Evolutionary conservation across 2,113 vertebrate genomes (phyloP).

Genomic region (Lonchura striata): DNA sequence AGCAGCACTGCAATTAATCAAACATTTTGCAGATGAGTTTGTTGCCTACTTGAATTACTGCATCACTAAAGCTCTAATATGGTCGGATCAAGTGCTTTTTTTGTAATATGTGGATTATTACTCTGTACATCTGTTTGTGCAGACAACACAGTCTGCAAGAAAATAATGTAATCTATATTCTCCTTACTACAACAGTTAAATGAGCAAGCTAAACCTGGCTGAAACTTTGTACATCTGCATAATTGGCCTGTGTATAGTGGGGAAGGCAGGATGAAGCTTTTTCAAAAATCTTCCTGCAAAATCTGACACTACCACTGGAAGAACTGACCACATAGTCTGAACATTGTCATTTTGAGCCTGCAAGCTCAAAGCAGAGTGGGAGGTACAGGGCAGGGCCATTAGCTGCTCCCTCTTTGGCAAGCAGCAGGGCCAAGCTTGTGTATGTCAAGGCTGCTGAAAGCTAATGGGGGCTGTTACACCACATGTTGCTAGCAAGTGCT

Average conservation of each 20-base stretch:
- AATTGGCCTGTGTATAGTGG: fast-evolving
- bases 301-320: neutral
- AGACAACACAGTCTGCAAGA: neutral
- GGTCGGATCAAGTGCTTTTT: neutral
- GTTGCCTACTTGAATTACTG: neutral
- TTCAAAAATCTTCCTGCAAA: neutral
- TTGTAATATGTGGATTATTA: neutral
- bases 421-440: neutral
- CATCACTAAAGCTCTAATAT: neutral
- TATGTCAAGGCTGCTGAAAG: neutral
- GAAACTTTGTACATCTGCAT: neutral
- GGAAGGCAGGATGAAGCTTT: neutral
- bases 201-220: neutral
- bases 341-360: neutral
- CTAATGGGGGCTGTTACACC: neutral
- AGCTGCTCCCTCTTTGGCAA: neutral
- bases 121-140: neutral
- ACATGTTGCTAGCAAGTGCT: neutral
- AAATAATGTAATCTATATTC: slow-evolving; percentile 32
- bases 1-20: neutral
- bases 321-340: neutral
- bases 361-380: neutral
- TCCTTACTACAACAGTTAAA: neutral
- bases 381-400: neutral
- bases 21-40: neutral